Evolutionary conservation across 2,888 invertebrate species (phyloP).

Genomic region (Phyto melanocephala): DNA sequence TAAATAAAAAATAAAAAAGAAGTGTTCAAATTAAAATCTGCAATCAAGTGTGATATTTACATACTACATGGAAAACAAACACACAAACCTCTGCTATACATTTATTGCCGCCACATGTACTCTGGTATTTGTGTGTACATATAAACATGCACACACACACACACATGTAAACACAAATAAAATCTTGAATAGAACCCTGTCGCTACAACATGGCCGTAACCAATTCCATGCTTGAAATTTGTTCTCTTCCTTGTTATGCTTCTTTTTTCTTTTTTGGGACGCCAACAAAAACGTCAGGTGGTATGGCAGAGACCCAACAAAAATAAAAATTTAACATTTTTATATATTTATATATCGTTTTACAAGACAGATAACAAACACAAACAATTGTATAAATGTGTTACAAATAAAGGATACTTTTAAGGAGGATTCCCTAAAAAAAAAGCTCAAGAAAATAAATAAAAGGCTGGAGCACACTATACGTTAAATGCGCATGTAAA

Average conservation of each 20-base stretch:
- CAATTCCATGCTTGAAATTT: conserved; percentile 40
- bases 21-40: conserved; percentile 60
- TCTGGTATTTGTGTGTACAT: too few species aligned
- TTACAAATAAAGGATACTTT: conserved; percentile 13
- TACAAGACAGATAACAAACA: conserved; percentile 55
- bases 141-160: neutral
- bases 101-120: conserved; percentile 14
- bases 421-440: conserved; percentile 19
- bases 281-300: conserved; percentile 60
- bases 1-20: conserved; percentile 32
- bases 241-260: conserved; percentile 4
- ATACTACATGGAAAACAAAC: conserved; percentile 24
- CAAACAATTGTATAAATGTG: conserved; percentile 15
- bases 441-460: neutral
- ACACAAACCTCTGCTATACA: neutral
- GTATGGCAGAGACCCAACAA: conserved; percentile 31
- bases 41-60: conserved; percentile 62
- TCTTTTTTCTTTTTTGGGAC: conserved; percentile 35
- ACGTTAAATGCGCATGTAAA: conserved; percentile 61
- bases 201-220: conserved; percentile 60
- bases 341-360: conserved; percentile 47
- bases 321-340: conserved; percentile 33
- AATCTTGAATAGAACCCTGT: conserved; percentile 16
- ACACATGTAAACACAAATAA: conserved; percentile 1
- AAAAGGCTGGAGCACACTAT: neutral